A percentile compares a stretch with the other conserved stretches of the same genome.
Evolutionary conservation across 2,888 invertebrate species (phyloP).

Genomic region (Anthrax anthrax): DNA sequence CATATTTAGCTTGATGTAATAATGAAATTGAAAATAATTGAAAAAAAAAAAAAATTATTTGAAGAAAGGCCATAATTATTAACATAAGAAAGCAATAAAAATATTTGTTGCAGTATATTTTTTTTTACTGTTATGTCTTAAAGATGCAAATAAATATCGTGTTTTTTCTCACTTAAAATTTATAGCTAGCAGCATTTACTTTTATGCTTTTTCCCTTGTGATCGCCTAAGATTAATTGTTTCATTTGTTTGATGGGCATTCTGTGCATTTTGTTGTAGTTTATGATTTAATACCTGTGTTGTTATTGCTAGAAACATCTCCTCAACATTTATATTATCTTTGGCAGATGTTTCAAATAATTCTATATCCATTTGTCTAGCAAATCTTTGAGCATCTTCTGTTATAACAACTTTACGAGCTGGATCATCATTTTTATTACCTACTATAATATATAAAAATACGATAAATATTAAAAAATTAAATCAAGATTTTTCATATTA

Average conservation of each 20-base stretch:
- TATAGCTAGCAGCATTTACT: conserved; percentile 29
- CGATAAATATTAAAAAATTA: not conserved
- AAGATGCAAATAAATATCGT: too few species aligned
- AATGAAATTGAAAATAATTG: too few species aligned
- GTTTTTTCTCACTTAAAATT: too few species aligned
- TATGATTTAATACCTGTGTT: conserved; percentile 33
- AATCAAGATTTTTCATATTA: not conserved
- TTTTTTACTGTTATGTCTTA: too few species aligned
- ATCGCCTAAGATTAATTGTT: conserved; percentile 26
- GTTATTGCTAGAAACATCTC: conserved; percentile 77
- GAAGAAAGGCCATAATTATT: too few species aligned
- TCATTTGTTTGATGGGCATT: conserved; percentile 30
- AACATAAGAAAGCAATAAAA: too few species aligned
- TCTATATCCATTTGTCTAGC: conserved; percentile 96
- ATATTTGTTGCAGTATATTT: too few species aligned
- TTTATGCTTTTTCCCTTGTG: conserved; percentile 26
- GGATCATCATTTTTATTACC: conserved; percentile 96
- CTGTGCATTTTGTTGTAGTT: conserved; percentile 28
- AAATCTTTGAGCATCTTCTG: conserved; percentile 92
- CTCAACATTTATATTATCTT: conserved; percentile 97
- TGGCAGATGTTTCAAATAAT: conserved; percentile 96
- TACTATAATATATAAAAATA: conserved; percentile 45
- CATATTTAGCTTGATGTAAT: too few species aligned
- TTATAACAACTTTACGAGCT: conserved; percentile 87
- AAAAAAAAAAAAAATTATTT: too few species aligned